phyloP scores from a whole-genome alignment of 2,113 vertebrate genomes.

The Pangasianodon hypophthalmus region DNA sequence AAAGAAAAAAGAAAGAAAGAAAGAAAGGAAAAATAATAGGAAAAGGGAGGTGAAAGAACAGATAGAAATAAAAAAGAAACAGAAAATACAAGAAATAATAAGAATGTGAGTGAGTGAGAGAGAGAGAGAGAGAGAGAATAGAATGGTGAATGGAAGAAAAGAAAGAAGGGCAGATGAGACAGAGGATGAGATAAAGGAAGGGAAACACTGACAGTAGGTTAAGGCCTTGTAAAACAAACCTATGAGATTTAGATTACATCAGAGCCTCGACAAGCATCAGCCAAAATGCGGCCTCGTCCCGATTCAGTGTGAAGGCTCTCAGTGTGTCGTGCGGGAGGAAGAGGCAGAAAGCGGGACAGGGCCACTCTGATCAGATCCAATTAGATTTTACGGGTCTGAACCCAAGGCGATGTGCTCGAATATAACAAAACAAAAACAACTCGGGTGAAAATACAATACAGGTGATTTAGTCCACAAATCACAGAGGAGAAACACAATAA shows the following conservation, averaged over 20 bases:
- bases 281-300: background rate
- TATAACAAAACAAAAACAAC: background rate
- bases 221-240: constrained; percentile 29
- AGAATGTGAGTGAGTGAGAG: background rate
- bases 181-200: background rate
- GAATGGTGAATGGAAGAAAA: constrained; percentile 14
- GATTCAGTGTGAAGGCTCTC: background rate
- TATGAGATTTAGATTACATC: constrained; percentile 31
- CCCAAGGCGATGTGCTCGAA: background rate
- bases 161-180: background rate
- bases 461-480: constrained; percentile 1
- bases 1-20: background rate
- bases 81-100: background rate
- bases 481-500: background rate
- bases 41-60: background rate
- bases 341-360: background rate
- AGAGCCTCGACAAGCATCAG: constrained; percentile 30
- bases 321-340: background rate
- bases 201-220: constrained; percentile 12
- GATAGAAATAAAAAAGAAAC: background rate
- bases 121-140: constrained; percentile 10
- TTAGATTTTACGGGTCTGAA: constrained; percentile 21
- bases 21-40: background rate
- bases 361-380: background rate
- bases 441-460: background rate